phyloP scores from a whole-genome alignment of 2,113 vertebrate species.

The pig (Sus scrofa) region T2T-Sscrofa CM000814.6:119988001-119988500 shows the following conservation, averaged over 20 bases:
- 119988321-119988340: constrained; percentile 22
- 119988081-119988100: constrained; percentile 65
- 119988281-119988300: constrained; percentile 5
- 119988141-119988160: constrained; percentile 51
- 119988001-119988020: neutral
- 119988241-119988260: constrained; percentile 40
- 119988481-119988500: neutral
- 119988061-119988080: constrained; percentile 71
- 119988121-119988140: constrained; percentile 52
- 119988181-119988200: constrained; percentile 51
- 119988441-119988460: neutral
- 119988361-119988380: constrained; percentile 12
- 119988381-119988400: neutral
- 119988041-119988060: constrained; percentile 64
- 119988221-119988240: constrained; percentile 49
- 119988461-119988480: neutral
- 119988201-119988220: constrained; percentile 53
- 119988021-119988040: neutral
- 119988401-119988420: neutral
- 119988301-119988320: neutral
- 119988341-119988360: neutral
- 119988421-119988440: constrained; percentile 5
- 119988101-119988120: constrained; percentile 49
- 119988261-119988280: constrained; percentile 29
- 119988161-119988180: constrained; percentile 18